Evolutionary conservation across 2,113 vertebrate species (phyloP).

Genomic region (Austrofundulus limnaeus): DNA sequence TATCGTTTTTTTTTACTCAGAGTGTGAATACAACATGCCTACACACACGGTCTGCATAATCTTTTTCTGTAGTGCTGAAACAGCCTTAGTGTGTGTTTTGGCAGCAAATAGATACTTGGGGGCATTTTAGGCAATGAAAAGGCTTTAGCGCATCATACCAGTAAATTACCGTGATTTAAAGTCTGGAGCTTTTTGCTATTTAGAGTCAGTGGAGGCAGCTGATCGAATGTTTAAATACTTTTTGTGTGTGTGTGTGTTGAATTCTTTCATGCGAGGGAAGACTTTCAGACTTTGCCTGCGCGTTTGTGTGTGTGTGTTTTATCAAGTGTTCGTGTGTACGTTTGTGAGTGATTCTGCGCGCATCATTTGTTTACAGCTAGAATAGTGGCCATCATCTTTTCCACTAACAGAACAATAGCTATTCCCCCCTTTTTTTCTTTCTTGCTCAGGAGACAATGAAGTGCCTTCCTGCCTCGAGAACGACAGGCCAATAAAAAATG

Average conservation of each 20-base stretch:
- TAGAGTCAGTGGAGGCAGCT: neutral
- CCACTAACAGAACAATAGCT: conserved; percentile 71
- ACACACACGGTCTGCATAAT: conserved; percentile 36
- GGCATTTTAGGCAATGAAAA: conserved; percentile 11
- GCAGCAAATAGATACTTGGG: conserved; percentile 15
- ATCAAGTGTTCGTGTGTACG: neutral
- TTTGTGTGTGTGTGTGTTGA: neutral
- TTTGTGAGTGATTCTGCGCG: conserved; percentile 49
- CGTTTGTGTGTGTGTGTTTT: conserved; percentile 1
- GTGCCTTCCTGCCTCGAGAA: conserved; percentile 69
- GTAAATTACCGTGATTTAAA: conserved; percentile 25
- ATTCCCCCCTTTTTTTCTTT: conserved; percentile 58
- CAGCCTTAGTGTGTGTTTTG: conserved; percentile 7
- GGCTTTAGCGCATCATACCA: conserved; percentile 6
- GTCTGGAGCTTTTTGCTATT: conserved; percentile 18
- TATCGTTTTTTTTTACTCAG: conserved; percentile 61
- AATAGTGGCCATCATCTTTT: conserved; percentile 72
- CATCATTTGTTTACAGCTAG: conserved; percentile 68
- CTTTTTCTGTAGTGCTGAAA: conserved; percentile 7
- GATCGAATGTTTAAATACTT: conserved; percentile 17
- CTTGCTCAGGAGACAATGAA: conserved; percentile 78
- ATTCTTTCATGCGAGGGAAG: conserved; percentile 32
- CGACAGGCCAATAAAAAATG: conserved; percentile 79
- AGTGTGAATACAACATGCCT: conserved; percentile 38
- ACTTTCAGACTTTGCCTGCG: conserved; percentile 9